Evolutionary conservation across 2,797 vertebrate genomes (phyloP).

Genomic region (Coendou prehensilis): DNA sequence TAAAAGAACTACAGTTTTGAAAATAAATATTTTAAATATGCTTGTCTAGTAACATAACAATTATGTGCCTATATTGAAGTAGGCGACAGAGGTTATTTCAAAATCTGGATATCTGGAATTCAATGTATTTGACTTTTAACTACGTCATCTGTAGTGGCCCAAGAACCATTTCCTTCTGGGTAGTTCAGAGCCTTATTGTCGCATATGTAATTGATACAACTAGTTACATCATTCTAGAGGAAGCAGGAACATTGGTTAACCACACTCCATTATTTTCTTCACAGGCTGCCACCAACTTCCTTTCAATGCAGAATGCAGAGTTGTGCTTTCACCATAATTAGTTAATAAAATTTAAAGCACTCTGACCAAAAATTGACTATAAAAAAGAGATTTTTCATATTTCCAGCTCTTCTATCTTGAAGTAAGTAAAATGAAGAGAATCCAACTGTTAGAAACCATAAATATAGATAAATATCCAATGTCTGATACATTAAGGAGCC

Average conservation of each 20-base stretch:
- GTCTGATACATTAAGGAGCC: not conserved
- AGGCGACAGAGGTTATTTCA: constrained; percentile 38
- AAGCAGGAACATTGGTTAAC: constrained; percentile 28
- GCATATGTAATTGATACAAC: not conserved
- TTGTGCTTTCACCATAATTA: not conserved
- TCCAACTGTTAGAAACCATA: not conserved
- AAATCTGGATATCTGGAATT: not conserved
- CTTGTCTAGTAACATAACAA: not conserved
- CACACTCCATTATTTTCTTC: constrained; percentile 38
- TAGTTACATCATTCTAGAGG: not conserved
- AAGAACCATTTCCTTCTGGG: not conserved
- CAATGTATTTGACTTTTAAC: constrained; percentile 10
- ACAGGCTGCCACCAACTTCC: not conserved
- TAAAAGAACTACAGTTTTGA: not conserved
- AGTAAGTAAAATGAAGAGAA: constrained; percentile 37
- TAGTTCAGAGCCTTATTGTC: not conserved
- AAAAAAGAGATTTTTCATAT: not conserved
- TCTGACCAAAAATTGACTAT: not conserved
- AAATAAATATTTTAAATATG: constrained; percentile 2
- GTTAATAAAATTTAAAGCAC: constrained; percentile 28
- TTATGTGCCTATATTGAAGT: not conserved
- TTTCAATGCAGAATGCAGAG: not conserved
- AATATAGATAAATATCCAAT: not conserved
- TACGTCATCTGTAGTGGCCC: not conserved
- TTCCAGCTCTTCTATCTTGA: not conserved